Conservation (phyloP, 2,797 vertebrate species). For the Anabas testudineus region DNA sequence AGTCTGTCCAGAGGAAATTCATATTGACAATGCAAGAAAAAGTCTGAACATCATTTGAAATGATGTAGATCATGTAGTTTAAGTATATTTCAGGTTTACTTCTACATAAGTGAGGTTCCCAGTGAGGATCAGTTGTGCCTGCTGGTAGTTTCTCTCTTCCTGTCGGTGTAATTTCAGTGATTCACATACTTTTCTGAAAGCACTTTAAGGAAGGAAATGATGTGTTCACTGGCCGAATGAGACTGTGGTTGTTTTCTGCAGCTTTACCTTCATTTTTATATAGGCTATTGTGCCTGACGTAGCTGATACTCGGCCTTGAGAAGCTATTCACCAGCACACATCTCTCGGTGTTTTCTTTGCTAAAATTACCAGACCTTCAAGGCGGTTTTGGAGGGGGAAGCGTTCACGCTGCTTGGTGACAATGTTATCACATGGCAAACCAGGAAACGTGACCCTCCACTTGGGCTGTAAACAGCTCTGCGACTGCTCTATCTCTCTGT, state of each 20-base stretch:
- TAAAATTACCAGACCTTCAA: conserved; percentile 52
- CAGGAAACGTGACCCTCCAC: conserved; percentile 61
- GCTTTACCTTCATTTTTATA: conserved; percentile 51
- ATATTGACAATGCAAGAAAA: too few species aligned
- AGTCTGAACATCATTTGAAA: too few species aligned
- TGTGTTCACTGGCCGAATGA: conserved; percentile 39
- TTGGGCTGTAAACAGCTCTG: conserved; percentile 56
- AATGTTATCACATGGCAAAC: conserved; percentile 71
- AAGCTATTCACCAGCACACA: conserved; percentile 33
- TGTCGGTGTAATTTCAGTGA: conserved; percentile 40
- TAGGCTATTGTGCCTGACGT: conserved; percentile 59
- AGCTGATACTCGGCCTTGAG: conserved; percentile 48
- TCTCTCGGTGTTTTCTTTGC: conserved; percentile 52
- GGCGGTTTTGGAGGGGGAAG: conserved; percentile 50
- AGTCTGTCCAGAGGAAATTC: too few species aligned
- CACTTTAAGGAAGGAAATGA: conserved; percentile 56
- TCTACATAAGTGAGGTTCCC: too few species aligned
- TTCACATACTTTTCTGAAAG: conserved; percentile 42
- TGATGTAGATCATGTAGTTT: too few species aligned
- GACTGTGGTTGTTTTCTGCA: conserved; percentile 45
- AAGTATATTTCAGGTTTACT: too few species aligned
- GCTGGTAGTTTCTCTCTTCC: conserved; percentile 36
- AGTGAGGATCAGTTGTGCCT: not conserved
- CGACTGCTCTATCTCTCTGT: conserved; percentile 37
- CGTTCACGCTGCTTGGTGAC: conserved; percentile 47